Evolutionary conservation across 2,888 invertebrate species (phyloP).

Genomic region (Drosophila austrosaltans): DNA sequence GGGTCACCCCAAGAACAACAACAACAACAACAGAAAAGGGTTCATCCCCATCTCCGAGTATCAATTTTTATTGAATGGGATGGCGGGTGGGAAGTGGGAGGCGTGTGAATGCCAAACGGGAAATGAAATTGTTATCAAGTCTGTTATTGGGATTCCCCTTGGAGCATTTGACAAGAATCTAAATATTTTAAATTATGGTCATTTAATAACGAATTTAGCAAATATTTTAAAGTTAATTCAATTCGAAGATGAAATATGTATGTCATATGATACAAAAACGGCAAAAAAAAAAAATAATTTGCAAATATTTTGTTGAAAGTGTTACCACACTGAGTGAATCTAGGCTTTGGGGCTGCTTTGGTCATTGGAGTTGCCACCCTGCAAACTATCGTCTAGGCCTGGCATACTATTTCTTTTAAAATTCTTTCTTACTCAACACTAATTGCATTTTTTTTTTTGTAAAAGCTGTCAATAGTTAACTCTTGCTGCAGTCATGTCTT

Average conservation of each 20-base stretch:
- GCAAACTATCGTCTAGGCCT: too few species aligned
- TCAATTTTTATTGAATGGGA: conserved; percentile 43
- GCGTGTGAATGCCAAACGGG: conserved; percentile 44
- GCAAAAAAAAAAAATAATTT: too few species aligned
- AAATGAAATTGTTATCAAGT: conserved; percentile 49
- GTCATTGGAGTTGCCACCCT: too few species aligned
- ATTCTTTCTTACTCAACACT: neutral
- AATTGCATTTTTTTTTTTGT: neutral
- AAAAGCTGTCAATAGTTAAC: neutral
- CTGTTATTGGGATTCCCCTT: conserved; percentile 39
- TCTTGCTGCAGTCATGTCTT: neutral
- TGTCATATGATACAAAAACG: too few species aligned
- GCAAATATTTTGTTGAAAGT: too few species aligned
- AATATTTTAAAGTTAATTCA: neutral
- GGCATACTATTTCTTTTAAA: too few species aligned
- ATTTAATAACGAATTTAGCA: neutral
- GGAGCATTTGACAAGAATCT: conserved; percentile 7
- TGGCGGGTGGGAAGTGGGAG: conserved; percentile 20
- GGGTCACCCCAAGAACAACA: conserved; percentile 20
- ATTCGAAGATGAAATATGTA: too few species aligned
- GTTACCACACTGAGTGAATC: too few species aligned
- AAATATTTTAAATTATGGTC: neutral
- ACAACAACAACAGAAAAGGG: conserved; percentile 36
- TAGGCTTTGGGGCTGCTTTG: too few species aligned
- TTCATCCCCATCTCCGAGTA: conserved; percentile 42